Evolutionary conservation across 2,888 invertebrate species (phyloP).

Genomic region (Melipona beecheii): DNA sequence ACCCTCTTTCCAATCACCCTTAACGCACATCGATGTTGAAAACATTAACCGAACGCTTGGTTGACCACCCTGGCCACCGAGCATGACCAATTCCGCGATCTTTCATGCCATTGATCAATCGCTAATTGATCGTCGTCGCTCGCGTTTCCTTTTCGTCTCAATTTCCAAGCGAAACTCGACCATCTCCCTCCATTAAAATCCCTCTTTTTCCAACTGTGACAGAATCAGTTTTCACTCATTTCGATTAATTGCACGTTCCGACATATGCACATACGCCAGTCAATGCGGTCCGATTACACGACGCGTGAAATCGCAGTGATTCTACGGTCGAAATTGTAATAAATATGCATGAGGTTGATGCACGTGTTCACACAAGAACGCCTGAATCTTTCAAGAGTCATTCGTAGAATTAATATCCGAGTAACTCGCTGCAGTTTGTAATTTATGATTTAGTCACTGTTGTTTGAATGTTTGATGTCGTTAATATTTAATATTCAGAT

Average conservation of each 20-base stretch:
- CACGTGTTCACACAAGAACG: not conserved
- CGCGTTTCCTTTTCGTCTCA: not conserved
- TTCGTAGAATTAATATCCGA: not conserved
- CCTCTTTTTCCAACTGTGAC: no score
- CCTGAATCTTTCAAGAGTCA: not conserved
- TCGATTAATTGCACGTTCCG: no score
- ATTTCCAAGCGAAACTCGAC: no score
- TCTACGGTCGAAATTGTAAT: not conserved
- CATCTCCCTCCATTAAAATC: no score
- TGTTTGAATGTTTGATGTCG: not conserved
- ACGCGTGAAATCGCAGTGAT: not conserved
- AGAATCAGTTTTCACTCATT: no score
- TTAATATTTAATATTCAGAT: not conserved
- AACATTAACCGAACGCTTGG: slow-evolving; percentile 50
- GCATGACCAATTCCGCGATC: slow-evolving; percentile 7
- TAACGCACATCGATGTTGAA: slow-evolving; percentile 46
- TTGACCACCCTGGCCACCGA: not conserved
- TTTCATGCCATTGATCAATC: slow-evolving; percentile 21
- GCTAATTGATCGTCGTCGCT: slow-evolving; percentile 38
- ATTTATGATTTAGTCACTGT: not conserved
- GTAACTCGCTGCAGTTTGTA: not conserved
- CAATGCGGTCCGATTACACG: no score
- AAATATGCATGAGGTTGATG: not conserved
- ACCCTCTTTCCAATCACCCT: slow-evolving; percentile 71
- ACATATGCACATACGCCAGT: no score